phyloP scores from a whole-genome alignment of 1,140 invertebrate species.

The Lepidurus packardi region DNA sequence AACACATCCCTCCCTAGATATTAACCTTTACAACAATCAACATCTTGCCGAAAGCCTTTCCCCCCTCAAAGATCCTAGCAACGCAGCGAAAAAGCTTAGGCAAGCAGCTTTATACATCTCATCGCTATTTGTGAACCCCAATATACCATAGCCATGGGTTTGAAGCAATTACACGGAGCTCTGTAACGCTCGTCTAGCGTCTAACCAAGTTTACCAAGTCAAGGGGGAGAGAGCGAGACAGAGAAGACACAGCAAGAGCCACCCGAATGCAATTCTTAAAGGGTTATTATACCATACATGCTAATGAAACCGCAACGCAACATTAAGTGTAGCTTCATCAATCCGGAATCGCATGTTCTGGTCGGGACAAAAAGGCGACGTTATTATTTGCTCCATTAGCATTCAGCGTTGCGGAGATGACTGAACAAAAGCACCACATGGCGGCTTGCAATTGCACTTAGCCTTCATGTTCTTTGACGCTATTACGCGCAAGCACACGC shows the following conservation, averaged over 20 bases:
- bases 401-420: too few relatives aligned
- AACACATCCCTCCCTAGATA: slow-evolving; percentile 2
- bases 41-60: not conserved
- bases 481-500: not conserved
- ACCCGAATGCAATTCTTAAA: not conserved
- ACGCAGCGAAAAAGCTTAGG: too few relatives aligned
- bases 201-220: too few relatives aligned
- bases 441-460: not conserved
- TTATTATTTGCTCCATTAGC: too few relatives aligned
- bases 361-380: too few relatives aligned
- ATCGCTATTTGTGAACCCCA: not conserved
- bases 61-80: too few relatives aligned
- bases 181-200: too few relatives aligned
- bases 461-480: not conserved
- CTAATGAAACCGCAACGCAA: not conserved
- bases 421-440: not conserved
- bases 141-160: too few relatives aligned
- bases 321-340: not conserved
- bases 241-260: too few relatives aligned
- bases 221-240: too few relatives aligned
- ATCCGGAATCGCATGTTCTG: not conserved
- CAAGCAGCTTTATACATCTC: not conserved
- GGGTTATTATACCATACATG: not conserved
- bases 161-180: too few relatives aligned
- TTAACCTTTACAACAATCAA: not conserved